Conservation (phyloP, 1,140 invertebrate species). For the Macrostomum lignano region DNA sequence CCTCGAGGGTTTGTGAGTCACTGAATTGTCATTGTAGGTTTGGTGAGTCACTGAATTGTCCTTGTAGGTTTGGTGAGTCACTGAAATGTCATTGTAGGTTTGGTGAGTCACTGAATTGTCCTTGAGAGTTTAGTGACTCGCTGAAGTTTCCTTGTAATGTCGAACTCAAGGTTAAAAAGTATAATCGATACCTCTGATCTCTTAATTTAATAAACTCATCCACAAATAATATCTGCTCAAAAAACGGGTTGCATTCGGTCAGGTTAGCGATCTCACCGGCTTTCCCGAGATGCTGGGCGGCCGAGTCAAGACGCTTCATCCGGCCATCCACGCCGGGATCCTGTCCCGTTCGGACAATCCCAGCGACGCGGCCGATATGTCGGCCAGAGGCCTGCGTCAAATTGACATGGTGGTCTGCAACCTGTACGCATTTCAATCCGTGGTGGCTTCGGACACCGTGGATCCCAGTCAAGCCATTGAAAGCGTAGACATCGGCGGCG, state of each 20-base stretch:
- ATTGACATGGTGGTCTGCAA: conserved; percentile 44
- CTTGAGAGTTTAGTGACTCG: too few relatives aligned
- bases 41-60: too few relatives aligned
- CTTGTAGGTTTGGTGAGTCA: too few relatives aligned
- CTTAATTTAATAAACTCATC: conserved; percentile 51
- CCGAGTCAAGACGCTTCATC: conserved; percentile 80
- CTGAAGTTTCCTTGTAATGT: too few relatives aligned
- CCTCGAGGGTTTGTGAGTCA: too few relatives aligned
- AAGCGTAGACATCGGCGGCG: conserved; percentile 80
- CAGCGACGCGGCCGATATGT: conserved; percentile 52
- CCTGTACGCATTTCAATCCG: conserved; percentile 75
- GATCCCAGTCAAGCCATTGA: conserved; percentile 69
- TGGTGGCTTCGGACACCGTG: conserved; percentile 40
- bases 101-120: too few relatives aligned
- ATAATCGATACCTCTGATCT: conserved; percentile 44
- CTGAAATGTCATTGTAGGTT: too few relatives aligned
- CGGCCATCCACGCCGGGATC: conserved; percentile 67
- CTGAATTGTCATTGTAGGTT: too few relatives aligned
- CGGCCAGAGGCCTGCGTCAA: conserved; percentile 19
- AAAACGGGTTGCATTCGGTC: conserved; percentile 14
- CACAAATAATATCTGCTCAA: conserved; percentile 40
- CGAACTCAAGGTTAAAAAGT: conserved; percentile 50
- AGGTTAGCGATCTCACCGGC: conserved; percentile 34
- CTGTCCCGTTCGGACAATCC: conserved; percentile 40
- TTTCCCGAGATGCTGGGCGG: conserved; percentile 81